These are phyloP conservation scores for Rhadinocentrus ornatus DNA, from an alignment of 2,797 vertebrate genomes.

Conservation along the genomic window DNA sequence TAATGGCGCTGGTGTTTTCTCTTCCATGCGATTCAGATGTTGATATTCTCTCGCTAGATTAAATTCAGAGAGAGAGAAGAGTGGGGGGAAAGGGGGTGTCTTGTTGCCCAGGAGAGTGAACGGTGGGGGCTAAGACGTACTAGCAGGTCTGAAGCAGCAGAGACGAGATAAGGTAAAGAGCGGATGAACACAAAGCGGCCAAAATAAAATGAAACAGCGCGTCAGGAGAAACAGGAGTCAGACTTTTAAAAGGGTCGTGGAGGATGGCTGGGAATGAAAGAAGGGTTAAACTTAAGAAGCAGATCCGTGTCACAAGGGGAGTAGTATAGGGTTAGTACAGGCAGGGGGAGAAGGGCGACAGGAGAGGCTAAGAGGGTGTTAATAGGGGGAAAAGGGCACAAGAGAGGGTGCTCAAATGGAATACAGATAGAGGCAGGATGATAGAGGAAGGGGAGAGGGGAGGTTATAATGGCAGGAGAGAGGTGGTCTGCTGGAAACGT, in stretches of 20 bases:
- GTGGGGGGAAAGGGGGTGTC: not conserved
- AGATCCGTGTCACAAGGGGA: not conserved
- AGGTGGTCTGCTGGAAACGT: conserved; percentile 36
- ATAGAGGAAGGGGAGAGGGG: conserved; percentile 18
- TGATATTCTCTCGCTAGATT: conserved; percentile 60
- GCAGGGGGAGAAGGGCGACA: conserved; percentile 11
- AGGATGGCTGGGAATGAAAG: conserved; percentile 1
- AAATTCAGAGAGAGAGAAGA: conserved; percentile 19
- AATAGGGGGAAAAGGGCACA: conserved; percentile 27
- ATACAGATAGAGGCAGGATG: conserved; percentile 45
- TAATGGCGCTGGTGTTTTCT: conserved; percentile 76
- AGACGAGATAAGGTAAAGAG: conserved; percentile 8
- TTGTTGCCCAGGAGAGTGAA: not conserved
- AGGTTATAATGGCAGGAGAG: conserved; percentile 39
- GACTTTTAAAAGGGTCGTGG: conserved; percentile 23
- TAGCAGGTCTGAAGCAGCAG: conserved; percentile 29
- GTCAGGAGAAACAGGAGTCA: not conserved
- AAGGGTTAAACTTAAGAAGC: conserved; percentile 5
- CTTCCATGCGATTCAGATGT: conserved; percentile 51
- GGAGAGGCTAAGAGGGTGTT: conserved; percentile 42
- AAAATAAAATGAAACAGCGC: not conserved
- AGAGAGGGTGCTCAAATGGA: conserved; percentile 28
- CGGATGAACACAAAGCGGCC: conserved; percentile 6
- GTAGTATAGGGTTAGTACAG: not conserved
- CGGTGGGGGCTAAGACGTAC: not conserved